Base-by-base conservation (phyloP, 1,140 invertebrate species). In the Wasmannia auropunctata region DNA sequence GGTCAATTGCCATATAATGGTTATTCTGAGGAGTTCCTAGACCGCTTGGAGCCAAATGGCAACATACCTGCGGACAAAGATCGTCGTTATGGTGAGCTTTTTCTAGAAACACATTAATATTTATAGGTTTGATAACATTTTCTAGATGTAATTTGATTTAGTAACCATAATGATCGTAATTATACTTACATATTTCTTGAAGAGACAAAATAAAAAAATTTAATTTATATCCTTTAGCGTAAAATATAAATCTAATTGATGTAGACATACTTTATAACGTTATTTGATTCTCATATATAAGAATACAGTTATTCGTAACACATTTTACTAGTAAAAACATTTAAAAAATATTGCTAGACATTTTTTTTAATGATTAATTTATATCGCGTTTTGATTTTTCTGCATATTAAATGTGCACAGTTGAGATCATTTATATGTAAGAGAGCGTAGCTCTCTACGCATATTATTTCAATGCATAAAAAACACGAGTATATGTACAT, bases 21-120 rank as follows among this genome's bases (percentile, higher is more conserved):
- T 79, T 98, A 98, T 96, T 98, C 97, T 72, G 98, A 98, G 92
- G 98, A 98, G 96, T 98, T 98, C 96, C 96, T 98, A 94, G 98
- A 98, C 95, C 96, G 98, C 92, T 96, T 98, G 90, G 98, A 98
- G 95, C 97, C 97, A 92, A 98, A 98, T 95, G 98, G 97, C 90
- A 98, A 98, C 95, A 97, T 97, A 95, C 96, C 96, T 92, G 94
- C 95, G 87, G 96, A 96, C 89, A 96, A 96, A 94, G 94, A 96
- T 90, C 95, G 92, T 80, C 91, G 91, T 88, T 95, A 94, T 90
- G 94, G 94, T 95, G 56, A 90, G 90, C 88, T 85, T 70, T 19
- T 62, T 74, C 51, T 34, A 11, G 49, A 62, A 51, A 19, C 25
- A 49, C 43, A 75, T 22, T n/a, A n/a, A 43, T 40, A 31, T 80